A percentile compares a stretch with the other conserved stretches of the same genome.
phyloP scores from a whole-genome alignment of 2,888 invertebrate species.

The Caenorhabditis sp. region DNA sequence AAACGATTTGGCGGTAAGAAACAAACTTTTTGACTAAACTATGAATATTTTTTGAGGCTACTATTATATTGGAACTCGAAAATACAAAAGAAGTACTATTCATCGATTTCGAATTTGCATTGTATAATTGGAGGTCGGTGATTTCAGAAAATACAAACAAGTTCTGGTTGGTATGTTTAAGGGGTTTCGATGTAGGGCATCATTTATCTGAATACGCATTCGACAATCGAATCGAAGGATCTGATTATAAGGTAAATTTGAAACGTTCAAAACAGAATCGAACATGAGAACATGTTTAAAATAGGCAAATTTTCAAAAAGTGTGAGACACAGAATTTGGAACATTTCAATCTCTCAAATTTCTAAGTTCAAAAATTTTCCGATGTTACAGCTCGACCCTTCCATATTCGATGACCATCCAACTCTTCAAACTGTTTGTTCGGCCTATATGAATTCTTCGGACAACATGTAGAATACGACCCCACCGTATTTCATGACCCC shows the following conservation, averaged over 20 bases:
- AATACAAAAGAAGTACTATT: slow-evolving; percentile 13
- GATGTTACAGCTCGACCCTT: slow-evolving; percentile 9
- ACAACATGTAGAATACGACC: too few relatives aligned
- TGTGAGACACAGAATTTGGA: too few relatives aligned
- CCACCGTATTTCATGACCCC: too few relatives aligned
- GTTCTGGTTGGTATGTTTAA: background rate
- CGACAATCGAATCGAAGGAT: slow-evolving; percentile 5
- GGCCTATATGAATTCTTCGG: background rate
- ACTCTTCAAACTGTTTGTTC: slow-evolving; percentile 10
- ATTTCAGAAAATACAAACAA: background rate
- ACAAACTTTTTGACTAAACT: too few relatives aligned
- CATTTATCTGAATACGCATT: slow-evolving; percentile 25
- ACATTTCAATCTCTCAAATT: too few relatives aligned
- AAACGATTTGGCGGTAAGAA: slow-evolving; percentile 26
- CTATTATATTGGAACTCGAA: slow-evolving; percentile 15
- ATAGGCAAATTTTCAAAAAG: too few relatives aligned
- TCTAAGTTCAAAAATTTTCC: too few relatives aligned
- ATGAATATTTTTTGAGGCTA: slow-evolving; percentile 4
- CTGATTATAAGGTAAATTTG: too few relatives aligned
- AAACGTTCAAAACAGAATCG: background rate
- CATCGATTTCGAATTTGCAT: slow-evolving; percentile 25
- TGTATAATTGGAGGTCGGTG: slow-evolving; percentile 21
- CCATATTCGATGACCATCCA: slow-evolving; percentile 24
- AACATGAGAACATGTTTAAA: too few relatives aligned
- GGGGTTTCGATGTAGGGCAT: slow-evolving; percentile 19